phyloP scores from a whole-genome alignment of 2,888 invertebrate species.

The Ashinkailepas kermadecensis region DNA sequence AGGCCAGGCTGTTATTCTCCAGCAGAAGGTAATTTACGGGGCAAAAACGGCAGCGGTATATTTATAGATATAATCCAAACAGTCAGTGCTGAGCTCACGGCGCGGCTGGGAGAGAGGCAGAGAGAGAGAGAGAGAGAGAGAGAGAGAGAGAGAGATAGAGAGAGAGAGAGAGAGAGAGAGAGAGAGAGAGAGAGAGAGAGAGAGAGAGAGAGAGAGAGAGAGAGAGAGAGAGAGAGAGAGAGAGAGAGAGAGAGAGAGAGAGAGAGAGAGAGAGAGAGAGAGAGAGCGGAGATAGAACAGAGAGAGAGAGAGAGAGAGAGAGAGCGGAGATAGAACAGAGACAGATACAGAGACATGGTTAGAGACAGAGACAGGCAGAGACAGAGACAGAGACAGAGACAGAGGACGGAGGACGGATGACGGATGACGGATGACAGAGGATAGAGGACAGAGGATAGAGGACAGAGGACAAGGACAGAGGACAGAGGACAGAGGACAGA shows the following conservation, averaged over 20 bases:
- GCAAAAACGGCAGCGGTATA: slow-evolving; percentile 1
- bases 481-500: too few relatives aligned
- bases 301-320: too few relatives aligned
- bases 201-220: too few relatives aligned
- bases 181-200: not conserved
- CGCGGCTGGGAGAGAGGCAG: not conserved
- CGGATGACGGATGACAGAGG: too few relatives aligned
- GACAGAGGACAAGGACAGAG: too few relatives aligned
- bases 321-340: too few relatives aligned
- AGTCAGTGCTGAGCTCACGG: not conserved
- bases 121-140: not conserved
- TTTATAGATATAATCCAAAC: slow-evolving; percentile 20
- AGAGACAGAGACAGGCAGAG: not conserved
- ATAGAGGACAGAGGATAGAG: too few relatives aligned
- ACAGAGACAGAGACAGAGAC: not conserved
- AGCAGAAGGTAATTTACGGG: slow-evolving; percentile 6
- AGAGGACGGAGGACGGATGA: too few relatives aligned
- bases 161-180: not conserved
- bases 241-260: too few relatives aligned
- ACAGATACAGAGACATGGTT: not conserved
- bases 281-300: too few relatives aligned
- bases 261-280: too few relatives aligned
- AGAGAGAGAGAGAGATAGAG: not conserved
- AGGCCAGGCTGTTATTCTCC: not conserved
- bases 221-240: too few relatives aligned